Conservation (phyloP, 2,888 invertebrate species). For the Pseudeuparius sepicola region DNA sequence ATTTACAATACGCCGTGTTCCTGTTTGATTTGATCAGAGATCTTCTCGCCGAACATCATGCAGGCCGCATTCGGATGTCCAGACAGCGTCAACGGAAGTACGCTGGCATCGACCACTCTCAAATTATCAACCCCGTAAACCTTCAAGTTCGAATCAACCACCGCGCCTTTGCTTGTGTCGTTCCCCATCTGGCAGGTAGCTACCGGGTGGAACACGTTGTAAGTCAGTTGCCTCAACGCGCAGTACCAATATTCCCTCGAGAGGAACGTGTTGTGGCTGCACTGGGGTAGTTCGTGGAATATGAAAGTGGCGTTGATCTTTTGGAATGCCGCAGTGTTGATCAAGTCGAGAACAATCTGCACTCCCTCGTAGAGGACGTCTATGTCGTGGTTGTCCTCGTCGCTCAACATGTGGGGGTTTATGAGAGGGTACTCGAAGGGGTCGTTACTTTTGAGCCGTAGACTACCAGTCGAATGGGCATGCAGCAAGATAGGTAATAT, state of each 20-base stretch:
- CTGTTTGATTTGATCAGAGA: no score
- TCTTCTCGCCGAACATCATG: no score
- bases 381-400: conserved; percentile 39
- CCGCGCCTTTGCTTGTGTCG: no score
- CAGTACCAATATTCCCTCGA: conserved; percentile 61
- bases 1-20: no score
- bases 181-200: no score
- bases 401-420: conserved; percentile 49
- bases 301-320: conserved; percentile 41
- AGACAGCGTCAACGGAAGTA: no score
- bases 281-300: conserved; percentile 31
- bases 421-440: conserved; percentile 44
- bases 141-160: no score
- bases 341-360: conserved; percentile 36
- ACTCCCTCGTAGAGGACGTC: conserved; percentile 45
- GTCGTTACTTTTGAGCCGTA: conserved; percentile 31
- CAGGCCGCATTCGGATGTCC: no score
- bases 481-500: conserved; percentile 24
- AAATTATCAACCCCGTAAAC: no score
- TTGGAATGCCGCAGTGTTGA: conserved; percentile 43
- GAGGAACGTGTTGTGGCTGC: conserved; percentile 40
- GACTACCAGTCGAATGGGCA: conserved; percentile 48
- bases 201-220: no score
- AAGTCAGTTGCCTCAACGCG: conserved; percentile 40
- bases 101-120: no score